Evolutionary conservation across 2,797 vertebrate species (phyloP), one percentile per base, ranked within the genome.

Genomic region (Merluccius polli): DNA sequence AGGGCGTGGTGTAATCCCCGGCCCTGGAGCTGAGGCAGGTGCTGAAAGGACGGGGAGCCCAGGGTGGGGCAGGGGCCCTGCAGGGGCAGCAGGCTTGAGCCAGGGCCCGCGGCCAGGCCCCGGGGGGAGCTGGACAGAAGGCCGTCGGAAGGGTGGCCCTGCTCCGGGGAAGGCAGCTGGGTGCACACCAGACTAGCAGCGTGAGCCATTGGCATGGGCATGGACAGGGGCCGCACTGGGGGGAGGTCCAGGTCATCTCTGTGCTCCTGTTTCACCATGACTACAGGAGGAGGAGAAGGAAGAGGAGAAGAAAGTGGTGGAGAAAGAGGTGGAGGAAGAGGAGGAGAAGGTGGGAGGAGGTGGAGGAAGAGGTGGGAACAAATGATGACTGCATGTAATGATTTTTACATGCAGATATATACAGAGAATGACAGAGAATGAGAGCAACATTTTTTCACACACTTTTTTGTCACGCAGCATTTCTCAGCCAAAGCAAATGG

Each of bases 221-320:
- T 87, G 78, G 94, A 82, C 81, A 94, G 76, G 70, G 95, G 90
- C 8, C 95, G 91, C 84, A 94, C 89, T 1, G 94, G 83, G 84
- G 95, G 82, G 83, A 95, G 91, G 87, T 99, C 97, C 91, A 95
- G 88, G 71, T 99, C 97, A 4, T 99, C 96, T 92, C 95, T 93
- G 87, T 95, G 95, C 91, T 99, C 97, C 92, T 97, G 96, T 87
- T 99, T 99, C 89, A 98, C 95, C 92, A 96, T 86, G 84, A 98
- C 98, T 99, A 78, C 70, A 65, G 59, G 59, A 65, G 59, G 59
- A 65, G 59, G 52, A 24, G 52, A 16, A 38, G 59, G 36, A 32
- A 27, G 9, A 70, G 11, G 24, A 38, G 52, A 32, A 36, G 31
- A 5, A 71, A 9, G n/a, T 35, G 33, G 18, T 67, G 4, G n/a